Base-by-base conservation (phyloP, 2,797 vertebrate genomes). In the Sebastes diploproa region DNA sequence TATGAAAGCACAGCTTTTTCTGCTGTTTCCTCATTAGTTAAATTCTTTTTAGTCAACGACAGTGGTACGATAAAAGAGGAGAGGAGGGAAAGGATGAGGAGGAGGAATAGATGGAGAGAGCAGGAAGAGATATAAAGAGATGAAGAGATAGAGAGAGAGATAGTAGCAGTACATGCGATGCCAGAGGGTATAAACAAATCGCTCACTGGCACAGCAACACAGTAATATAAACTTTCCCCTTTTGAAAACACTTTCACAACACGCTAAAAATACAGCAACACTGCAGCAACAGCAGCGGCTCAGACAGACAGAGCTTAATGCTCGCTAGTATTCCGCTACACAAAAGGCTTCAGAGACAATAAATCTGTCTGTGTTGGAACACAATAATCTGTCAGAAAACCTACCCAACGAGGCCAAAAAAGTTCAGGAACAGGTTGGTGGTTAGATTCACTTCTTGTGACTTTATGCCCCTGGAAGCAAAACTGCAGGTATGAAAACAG, bases 11-110 rank as follows among this genome's bases (percentile, higher is more conserved):
- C 78, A 78, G 72, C 77, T 68, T 85, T 86, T 85, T 76, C 63
- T 85, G 81, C 38, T 7, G 58, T 88, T 83, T 84, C 72, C 89
- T 93, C 90, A 83, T 88, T 88, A 84, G 87, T 74, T 86, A 25
- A 69, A 86, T 87, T 77, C 42, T 81, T 72, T 86, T 74, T 80
- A 65, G 82, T 83, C 70, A 82, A 25, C 25, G 23, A 46, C 72
- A 72, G 64, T 23, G 36, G 74, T 23, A 7, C 55, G 70, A 83
- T 72, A 50, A 87, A 81, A 80, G 61, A 50, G 23, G 70, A 23
- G 11, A 67, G 23, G 32, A 20, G 76, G 52, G 62, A 79, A 22
- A 79, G 55, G 68, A 78, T 78, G 65, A 72, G 54, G 54, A 13
- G 55, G 60, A 80, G 52, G 75, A 63, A 30, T 52, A 14, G 59